These are phyloP conservation scores for Steinernema carpocapsae DNA, from an alignment of 2,888 invertebrate species.

Conservation along the genomic window DNA sequence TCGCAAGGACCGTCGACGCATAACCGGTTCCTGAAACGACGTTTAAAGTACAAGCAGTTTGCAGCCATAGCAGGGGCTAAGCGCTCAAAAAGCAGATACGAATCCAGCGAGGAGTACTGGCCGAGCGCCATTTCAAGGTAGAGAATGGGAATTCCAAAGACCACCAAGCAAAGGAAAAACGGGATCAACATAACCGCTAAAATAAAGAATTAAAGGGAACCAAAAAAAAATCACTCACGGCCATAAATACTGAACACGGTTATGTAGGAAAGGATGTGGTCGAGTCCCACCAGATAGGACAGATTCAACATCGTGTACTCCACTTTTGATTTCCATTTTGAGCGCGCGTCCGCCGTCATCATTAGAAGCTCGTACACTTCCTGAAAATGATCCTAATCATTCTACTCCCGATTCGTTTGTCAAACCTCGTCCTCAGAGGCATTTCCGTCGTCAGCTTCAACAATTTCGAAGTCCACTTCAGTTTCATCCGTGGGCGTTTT, in stretches of 20 bases:
- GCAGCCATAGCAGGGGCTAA: conserved; percentile 5
- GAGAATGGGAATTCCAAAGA: conserved; percentile 4
- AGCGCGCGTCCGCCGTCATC: not conserved
- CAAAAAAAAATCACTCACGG: not conserved
- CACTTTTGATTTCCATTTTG: not conserved
- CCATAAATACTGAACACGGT: not conserved
- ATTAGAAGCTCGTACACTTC: not conserved
- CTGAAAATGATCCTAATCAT: not conserved
- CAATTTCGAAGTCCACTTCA: not conserved
- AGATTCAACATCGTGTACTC: conserved; percentile 5
- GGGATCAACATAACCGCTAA: not conserved
- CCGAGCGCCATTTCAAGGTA: conserved; percentile 25
- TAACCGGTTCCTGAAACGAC: conserved; percentile 1
- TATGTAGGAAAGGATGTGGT: conserved; percentile 8
- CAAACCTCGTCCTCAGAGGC: not conserved
- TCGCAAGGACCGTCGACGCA: conserved; percentile 3
- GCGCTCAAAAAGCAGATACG: conserved; percentile 3
- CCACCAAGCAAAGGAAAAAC: not conserved
- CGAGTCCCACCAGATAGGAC: conserved; percentile 16
- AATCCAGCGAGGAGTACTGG: conserved; percentile 21
- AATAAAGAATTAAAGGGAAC: not conserved
- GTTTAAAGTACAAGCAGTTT: not conserved
- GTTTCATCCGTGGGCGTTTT: not conserved
- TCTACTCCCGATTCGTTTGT: not conserved
- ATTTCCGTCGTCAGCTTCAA: not conserved